phyloP scores from a whole-genome alignment of 2,797 vertebrate species.

The Sus cebifrons region DNA sequence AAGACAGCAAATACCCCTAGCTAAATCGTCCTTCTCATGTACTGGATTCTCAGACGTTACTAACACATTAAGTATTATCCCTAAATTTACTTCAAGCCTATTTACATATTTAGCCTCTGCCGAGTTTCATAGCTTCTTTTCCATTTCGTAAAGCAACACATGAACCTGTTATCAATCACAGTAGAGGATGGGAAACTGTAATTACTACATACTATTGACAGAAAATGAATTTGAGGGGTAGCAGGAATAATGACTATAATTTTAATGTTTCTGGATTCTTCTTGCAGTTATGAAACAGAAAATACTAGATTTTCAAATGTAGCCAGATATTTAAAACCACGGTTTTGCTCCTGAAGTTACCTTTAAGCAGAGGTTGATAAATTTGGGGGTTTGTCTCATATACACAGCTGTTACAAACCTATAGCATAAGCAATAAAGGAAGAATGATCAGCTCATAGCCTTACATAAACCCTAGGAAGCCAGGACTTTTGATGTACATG shows the following conservation, averaged over 20 bases:
- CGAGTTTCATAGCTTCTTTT: not conserved
- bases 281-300: conserved; percentile 5
- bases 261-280: conserved; percentile 26
- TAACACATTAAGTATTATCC: not conserved
- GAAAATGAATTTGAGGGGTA: conserved; percentile 37
- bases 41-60: not conserved
- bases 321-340: conserved; percentile 30
- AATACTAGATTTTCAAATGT: conserved; percentile 9
- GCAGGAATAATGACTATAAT: not conserved
- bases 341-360: not conserved
- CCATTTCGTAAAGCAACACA: not conserved
- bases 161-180: not conserved
- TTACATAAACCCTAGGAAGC: not conserved
- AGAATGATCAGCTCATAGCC: not conserved
- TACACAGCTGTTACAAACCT: not conserved
- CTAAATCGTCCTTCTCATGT: conserved; percentile 28
- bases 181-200: not conserved
- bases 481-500: not conserved
- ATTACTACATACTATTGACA: not conserved
- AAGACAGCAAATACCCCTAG: not conserved
- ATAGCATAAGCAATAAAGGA: conserved; percentile 30
- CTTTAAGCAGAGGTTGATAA: conserved; percentile 33
- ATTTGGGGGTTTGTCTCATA: conserved; percentile 5
- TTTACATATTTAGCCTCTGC: not conserved
- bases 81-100: conserved; percentile 21